A percentile compares a stretch with the other conserved stretches of the same genome.
Evolutionary conservation across 2,888 invertebrate species (phyloP).

Genomic region (Elaeidobius kamerunicus): DNA sequence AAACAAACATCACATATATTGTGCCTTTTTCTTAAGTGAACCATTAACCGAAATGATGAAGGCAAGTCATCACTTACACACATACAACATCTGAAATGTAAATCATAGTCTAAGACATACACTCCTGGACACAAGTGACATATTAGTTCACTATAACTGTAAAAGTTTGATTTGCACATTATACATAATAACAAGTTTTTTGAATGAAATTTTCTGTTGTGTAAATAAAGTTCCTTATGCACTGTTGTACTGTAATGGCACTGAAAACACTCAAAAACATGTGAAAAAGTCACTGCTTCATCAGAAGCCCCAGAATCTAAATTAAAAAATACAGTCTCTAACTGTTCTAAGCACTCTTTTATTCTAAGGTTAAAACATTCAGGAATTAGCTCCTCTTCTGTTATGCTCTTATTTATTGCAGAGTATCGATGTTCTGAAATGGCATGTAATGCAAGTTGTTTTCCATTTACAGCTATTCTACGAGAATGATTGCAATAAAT

Average conservation of each 20-base stretch:
- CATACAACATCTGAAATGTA: conserved; percentile 78
- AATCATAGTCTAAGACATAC: conserved; percentile 61
- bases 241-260: conserved; percentile 74
- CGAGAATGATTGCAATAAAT: conserved; percentile 85
- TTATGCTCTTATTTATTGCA: conserved; percentile 75
- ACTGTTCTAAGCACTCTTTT: conserved; percentile 58
- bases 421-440: conserved; percentile 76
- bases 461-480: conserved; percentile 80
- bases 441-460: conserved; percentile 75
- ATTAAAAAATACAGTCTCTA: conserved; percentile 69
- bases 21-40: conserved; percentile 80
- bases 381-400: conserved; percentile 69
- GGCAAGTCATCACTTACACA: conserved; percentile 74
- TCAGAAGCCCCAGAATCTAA: conserved; percentile 64
- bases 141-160: conserved; percentile 81
- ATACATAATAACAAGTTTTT: conserved; percentile 78
- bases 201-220: conserved; percentile 83
- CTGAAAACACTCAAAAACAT: conserved; percentile 81
- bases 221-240: conserved; percentile 82
- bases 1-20: conserved; percentile 85
- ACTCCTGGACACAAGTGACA: conserved; percentile 85
- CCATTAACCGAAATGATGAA: conserved; percentile 86
- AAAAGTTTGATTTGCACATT: conserved; percentile 86
- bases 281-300: conserved; percentile 59
- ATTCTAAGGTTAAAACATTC: conserved; percentile 68